These are phyloP conservation scores for Aphaenogaster rudis DNA, from an alignment of 1,140 invertebrate species.

Conservation along the genomic window DNA sequence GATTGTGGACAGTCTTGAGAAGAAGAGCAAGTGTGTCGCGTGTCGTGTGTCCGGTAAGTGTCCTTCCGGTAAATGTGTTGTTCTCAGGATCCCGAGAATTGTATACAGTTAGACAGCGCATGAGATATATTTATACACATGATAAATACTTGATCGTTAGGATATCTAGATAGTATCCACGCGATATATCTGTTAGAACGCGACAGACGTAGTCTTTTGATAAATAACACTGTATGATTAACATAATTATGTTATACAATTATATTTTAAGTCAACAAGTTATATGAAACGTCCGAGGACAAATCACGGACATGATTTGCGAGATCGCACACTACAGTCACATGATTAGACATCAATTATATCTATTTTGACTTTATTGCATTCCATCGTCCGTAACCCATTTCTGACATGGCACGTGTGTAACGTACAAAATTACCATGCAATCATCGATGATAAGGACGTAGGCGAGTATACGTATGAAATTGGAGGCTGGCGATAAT, in stretches of 20 bases:
- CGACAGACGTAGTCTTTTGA: not conserved
- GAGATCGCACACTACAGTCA: not conserved
- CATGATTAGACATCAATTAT: not conserved
- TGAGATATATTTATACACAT: not conserved
- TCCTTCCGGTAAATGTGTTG: not conserved
- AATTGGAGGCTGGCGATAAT: not conserved
- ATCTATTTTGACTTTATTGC: slow-evolving; percentile 22
- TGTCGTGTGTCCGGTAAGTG: slow-evolving; percentile 21
- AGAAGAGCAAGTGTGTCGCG: not conserved
- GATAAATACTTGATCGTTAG: not conserved
- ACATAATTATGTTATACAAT: not conserved
- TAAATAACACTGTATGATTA: not conserved
- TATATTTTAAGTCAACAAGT: not conserved
- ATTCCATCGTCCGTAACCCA: not conserved
- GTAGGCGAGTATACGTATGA: not conserved
- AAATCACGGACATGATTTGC: not conserved
- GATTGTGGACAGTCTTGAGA: not conserved
- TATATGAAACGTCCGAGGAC: not conserved
- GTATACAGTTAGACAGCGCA: not conserved
- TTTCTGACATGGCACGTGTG: not conserved
- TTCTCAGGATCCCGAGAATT: not conserved
- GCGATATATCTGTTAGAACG: not conserved
- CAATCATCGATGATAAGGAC: not conserved
- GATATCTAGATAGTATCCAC: not conserved
- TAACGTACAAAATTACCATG: not conserved